phyloP scores from a whole-genome alignment of 2,797 vertebrate species.

The Corythornis leucogaster region DNA sequence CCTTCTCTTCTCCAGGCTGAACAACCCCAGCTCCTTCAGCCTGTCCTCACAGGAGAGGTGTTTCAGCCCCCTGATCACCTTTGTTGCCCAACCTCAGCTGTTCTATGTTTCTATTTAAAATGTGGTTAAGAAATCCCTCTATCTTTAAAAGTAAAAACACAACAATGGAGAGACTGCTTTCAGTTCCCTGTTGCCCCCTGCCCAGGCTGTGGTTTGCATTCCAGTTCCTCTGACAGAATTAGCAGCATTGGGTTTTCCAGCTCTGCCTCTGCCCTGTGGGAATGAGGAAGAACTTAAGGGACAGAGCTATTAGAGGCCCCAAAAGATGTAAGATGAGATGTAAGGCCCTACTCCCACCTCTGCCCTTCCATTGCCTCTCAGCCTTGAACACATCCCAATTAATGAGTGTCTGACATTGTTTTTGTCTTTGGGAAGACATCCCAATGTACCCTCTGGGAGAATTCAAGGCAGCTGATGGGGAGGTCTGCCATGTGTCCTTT shows the following conservation, averaged over 20 bases:
- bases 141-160: neutral
- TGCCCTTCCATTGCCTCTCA: neutral
- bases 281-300: fast-evolving
- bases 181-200: neutral
- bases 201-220: fast-evolving
- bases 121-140: neutral
- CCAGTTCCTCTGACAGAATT: slow-evolving; percentile 2
- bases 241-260: neutral
- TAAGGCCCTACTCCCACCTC: neutral
- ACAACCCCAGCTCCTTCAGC: too few relatives aligned
- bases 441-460: neutral
- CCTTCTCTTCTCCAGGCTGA: too few relatives aligned
- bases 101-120: neutral
- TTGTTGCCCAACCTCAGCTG: neutral
- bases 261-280: neutral
- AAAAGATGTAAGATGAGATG: neutral
- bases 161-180: neutral
- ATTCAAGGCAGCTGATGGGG: neutral
- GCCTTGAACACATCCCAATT: neutral
- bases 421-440: neutral
- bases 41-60: too few relatives aligned
- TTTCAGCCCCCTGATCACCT: too few relatives aligned
- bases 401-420: neutral
- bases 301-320: neutral
- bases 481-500: neutral